Conservation (phyloP, 2,797 vertebrate species). For the Heteromormyrus szaboi region DNA sequence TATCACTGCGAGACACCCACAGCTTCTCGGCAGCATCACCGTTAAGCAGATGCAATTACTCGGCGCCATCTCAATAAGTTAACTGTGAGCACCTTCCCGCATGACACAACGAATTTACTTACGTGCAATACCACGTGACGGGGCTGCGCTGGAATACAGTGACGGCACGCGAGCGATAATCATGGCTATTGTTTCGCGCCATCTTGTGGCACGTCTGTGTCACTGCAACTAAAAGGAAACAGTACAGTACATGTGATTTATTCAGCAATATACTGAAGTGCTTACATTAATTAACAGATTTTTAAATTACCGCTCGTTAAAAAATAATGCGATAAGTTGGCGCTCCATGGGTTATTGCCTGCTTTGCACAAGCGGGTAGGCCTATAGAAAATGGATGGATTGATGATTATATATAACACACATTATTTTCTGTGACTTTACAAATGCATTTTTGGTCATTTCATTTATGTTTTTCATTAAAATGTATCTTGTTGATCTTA, state of each 20-base stretch:
- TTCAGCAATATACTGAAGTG: not conserved
- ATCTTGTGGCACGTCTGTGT: not conserved
- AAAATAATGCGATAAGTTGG: not conserved
- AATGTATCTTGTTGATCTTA: not conserved
- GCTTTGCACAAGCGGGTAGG: not conserved
- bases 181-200: not conserved
- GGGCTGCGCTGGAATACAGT: not conserved
- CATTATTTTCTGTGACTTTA: not conserved
- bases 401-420: not conserved
- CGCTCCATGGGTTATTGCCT: not conserved
- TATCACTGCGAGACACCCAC: not conserved
- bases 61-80: not conserved
- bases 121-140: not conserved
- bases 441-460: not conserved
- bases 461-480: not conserved
- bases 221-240: not conserved
- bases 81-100: not conserved
- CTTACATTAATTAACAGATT: not conserved
- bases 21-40: not conserved
- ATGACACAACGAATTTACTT: not conserved
- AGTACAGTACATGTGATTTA: not conserved
- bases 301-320: not conserved
- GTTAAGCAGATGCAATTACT: not conserved
- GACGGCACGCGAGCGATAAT: not conserved
- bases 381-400: not conserved